phyloP scores from a whole-genome alignment of 2,888 invertebrate species.

The Hipparchia sbordonii region DNA sequence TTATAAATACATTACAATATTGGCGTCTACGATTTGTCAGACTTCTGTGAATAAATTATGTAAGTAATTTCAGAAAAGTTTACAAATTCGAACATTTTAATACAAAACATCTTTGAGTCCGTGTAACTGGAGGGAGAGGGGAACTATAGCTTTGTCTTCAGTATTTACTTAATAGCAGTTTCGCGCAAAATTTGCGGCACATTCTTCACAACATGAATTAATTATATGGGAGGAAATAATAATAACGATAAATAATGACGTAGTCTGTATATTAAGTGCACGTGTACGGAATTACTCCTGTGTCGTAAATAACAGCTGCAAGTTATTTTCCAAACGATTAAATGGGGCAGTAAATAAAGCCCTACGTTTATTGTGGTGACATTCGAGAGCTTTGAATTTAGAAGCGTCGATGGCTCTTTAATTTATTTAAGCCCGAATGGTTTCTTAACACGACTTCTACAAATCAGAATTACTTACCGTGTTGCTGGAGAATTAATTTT shows the following conservation, averaged over 20 bases:
- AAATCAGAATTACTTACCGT: conserved; percentile 2
- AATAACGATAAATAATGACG: conserved; percentile 19
- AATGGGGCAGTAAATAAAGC: conserved; percentile 51
- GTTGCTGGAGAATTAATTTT: not conserved
- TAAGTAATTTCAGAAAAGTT: too few species aligned
- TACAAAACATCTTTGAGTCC: too few species aligned
- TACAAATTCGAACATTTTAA: too few species aligned
- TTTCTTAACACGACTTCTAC: conserved; percentile 37
- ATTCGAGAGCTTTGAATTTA: conserved; percentile 48
- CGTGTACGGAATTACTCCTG: conserved; percentile 21
- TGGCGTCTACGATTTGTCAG: too few species aligned
- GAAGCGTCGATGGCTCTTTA: conserved; percentile 41
- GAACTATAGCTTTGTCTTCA: too few species aligned
- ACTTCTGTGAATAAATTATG: too few species aligned
- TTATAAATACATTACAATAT: too few species aligned
- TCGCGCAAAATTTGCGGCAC: not conserved
- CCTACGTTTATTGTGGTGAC: conserved; percentile 51
- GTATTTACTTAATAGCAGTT: not conserved
- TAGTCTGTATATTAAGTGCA: conserved; percentile 41
- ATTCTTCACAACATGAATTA: conserved; percentile 1
- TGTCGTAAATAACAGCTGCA: conserved; percentile 28
- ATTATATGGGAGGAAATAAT: conserved; percentile 29
- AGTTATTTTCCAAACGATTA: conserved; percentile 42
- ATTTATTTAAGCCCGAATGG: conserved; percentile 41
- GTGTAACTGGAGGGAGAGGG: too few species aligned